Conservation (phyloP, 2,888 invertebrate species). For the Ctenicera cuprea region DNA sequence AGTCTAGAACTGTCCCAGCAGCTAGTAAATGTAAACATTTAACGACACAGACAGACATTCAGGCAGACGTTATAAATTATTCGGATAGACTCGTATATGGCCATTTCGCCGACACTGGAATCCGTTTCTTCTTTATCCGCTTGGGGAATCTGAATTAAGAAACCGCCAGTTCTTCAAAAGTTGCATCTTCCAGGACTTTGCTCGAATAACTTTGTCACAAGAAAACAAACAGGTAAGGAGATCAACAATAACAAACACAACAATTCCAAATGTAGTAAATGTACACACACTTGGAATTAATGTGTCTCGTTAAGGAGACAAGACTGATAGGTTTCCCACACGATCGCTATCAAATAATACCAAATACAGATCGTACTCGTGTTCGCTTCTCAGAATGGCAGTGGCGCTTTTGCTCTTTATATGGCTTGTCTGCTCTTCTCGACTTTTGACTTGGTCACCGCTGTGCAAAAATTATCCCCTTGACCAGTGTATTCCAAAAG, state of each 20-base stretch:
- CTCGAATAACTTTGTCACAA: neutral
- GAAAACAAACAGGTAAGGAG: neutral
- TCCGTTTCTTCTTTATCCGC: conserved; percentile 41
- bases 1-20: conserved; percentile 36
- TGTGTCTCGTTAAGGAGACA: conserved; percentile 46
- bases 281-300: conserved; percentile 44
- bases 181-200: conserved; percentile 16
- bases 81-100: conserved; percentile 46
- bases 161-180: conserved; percentile 34
- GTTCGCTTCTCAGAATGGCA: conserved; percentile 63
- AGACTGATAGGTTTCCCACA: conserved; percentile 65
- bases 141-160: conserved; percentile 37
- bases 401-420: conserved; percentile 66
- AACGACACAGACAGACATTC: conserved; percentile 45
- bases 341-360: conserved; percentile 70
- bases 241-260: conserved; percentile 2
- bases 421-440: conserved; percentile 65
- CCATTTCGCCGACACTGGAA: conserved; percentile 43
- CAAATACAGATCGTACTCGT: conserved; percentile 67
- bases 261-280: conserved; percentile 34
- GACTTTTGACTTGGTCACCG: conserved; percentile 55
- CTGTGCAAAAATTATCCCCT: conserved; percentile 55
- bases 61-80: conserved; percentile 47
- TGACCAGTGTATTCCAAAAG: neutral
- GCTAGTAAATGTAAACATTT: conserved; percentile 49